A percentile compares a stretch with the other conserved stretches of the same genome.
Conservation (phyloP, 2,888 invertebrate species). For the Ectemnius continuus region DNA sequence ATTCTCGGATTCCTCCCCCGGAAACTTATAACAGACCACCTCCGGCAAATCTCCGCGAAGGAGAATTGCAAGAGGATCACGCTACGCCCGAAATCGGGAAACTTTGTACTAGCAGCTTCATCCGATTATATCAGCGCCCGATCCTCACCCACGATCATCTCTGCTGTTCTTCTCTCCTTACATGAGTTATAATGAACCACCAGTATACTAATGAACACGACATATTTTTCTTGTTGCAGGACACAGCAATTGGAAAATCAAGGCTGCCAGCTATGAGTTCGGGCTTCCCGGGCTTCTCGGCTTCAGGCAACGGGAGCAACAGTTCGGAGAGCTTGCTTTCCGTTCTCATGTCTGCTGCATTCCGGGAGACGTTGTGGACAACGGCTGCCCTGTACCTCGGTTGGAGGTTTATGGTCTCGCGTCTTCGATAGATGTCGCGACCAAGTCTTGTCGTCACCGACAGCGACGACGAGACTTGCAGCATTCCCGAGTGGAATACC, state of each 20-base stretch:
- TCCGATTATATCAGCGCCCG: background rate
- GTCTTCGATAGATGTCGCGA: constrained; percentile 72
- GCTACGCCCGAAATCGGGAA: constrained; percentile 4
- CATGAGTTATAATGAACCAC: background rate
- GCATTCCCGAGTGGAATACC: constrained; percentile 8
- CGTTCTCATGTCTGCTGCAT: constrained; percentile 73
- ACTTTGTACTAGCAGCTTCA: background rate
- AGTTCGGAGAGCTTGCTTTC: constrained; percentile 73
- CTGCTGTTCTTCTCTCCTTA: too few relatives aligned
- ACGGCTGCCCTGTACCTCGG: constrained; percentile 76
- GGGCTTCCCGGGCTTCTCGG: constrained; percentile 58
- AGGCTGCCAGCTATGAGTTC: constrained; percentile 71
- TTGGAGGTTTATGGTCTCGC: constrained; percentile 74
- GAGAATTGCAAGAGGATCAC: constrained; percentile 6
- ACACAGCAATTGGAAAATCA: constrained; percentile 73
- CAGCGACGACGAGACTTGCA: constrained; percentile 25
- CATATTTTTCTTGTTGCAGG: constrained; percentile 68
- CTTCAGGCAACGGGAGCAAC: constrained; percentile 31
- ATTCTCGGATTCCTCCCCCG: constrained; percentile 18
- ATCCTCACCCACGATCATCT: background rate
- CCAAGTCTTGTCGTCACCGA: constrained; percentile 28
- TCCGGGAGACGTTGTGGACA: constrained; percentile 76
- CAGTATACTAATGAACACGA: too few relatives aligned
- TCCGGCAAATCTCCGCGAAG: constrained; percentile 28
- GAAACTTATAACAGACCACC: constrained; percentile 38